Conservation (phyloP, 2,888 invertebrate species). For the Trissonchulus latispiculum region DNA sequence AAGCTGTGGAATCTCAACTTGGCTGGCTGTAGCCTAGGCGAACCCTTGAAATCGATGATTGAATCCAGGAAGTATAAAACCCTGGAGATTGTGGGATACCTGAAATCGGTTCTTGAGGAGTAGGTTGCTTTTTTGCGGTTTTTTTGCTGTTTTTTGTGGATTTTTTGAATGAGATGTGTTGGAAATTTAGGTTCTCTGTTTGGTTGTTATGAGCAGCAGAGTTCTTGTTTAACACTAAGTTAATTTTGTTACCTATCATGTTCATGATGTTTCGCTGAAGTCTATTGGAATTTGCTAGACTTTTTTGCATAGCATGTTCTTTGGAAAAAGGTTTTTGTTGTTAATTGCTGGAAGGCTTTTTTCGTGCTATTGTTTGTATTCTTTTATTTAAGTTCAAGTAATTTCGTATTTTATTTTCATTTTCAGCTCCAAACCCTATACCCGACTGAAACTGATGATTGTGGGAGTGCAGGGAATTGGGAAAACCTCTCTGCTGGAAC, state of each 20-base stretch:
- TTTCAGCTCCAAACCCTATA: constrained; percentile 69
- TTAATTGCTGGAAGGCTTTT: not conserved
- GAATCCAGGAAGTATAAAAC: constrained; percentile 83
- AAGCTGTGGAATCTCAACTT: constrained; percentile 94
- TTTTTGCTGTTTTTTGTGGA: not conserved
- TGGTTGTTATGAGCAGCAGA: not conserved
- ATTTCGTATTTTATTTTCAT: not conserved
- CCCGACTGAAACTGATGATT: constrained; percentile 71
- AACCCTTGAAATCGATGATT: constrained; percentile 79
- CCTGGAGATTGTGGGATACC: constrained; percentile 78
- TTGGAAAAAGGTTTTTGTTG: not conserved
- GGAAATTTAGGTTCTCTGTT: too few species aligned
- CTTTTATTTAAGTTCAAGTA: not conserved
- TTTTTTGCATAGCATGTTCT: too few species aligned
- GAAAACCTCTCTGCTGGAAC: constrained; percentile 76
- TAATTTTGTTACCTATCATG: too few species aligned
- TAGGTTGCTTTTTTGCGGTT: constrained; percentile 42
- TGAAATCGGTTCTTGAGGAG: constrained; percentile 59
- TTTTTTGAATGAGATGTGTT: not conserved
- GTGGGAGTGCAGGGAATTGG: constrained; percentile 60
- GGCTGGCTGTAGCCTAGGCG: constrained; percentile 71
- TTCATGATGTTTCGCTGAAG: too few species aligned
- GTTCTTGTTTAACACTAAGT: too few species aligned
- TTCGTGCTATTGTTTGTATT: constrained; percentile 16
- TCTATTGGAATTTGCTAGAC: too few species aligned